These are phyloP conservation scores for Spilogale gracilis DNA, from an alignment of 2,113 vertebrate species.

Conservation along the genomic window DNA sequence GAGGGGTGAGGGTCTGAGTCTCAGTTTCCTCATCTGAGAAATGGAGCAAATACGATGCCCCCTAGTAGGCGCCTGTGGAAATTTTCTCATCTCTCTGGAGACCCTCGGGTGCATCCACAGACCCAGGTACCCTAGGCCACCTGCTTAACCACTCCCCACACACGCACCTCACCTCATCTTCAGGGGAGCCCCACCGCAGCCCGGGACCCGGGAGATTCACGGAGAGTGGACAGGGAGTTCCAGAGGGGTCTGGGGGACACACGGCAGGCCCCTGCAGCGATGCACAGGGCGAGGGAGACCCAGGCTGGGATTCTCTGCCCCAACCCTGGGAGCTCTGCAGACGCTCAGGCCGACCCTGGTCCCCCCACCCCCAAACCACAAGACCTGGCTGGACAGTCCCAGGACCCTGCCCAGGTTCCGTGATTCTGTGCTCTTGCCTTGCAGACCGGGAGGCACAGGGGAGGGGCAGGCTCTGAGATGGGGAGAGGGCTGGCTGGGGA, in stretches of 20 bases:
- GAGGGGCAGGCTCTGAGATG: neutral
- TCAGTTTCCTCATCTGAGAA: constrained; percentile 48
- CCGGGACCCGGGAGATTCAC: neutral
- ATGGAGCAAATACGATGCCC: neutral
- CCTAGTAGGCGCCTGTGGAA: neutral
- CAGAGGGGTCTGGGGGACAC: neutral
- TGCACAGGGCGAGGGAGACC: accelerated
- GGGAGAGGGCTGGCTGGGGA: neutral
- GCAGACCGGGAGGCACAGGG: neutral
- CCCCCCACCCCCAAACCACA: neutral
- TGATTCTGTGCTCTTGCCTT: neutral
- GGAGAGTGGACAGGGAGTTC: neutral
- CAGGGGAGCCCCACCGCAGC: neutral
- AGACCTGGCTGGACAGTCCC: too few relatives aligned
- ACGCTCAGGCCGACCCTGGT: too few relatives aligned
- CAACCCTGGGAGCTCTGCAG: neutral
- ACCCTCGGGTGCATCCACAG: neutral
- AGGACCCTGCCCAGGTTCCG: neutral
- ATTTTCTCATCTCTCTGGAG: neutral
- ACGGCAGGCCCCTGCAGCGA: neutral
- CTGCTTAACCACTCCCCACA: neutral
- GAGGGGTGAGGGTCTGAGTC: neutral
- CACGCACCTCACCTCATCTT: neutral
- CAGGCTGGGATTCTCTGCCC: neutral
- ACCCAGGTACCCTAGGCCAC: neutral